Conservation (phyloP, 64 coral and sea anemone species). For the Orbicella faveolata region DNA sequence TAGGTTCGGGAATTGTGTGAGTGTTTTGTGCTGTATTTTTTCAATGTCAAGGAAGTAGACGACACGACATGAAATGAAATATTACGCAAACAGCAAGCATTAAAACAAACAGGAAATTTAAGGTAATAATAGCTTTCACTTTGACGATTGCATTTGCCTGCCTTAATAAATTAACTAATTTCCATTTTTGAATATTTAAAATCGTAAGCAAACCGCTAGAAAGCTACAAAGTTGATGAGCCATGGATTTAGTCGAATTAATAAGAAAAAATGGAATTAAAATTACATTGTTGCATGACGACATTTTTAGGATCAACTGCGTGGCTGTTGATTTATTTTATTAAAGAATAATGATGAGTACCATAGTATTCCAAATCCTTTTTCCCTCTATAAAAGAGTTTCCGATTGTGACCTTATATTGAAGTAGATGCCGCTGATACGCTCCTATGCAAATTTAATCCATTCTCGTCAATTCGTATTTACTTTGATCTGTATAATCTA, state of each 20-base stretch:
- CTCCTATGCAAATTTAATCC: constrained; percentile 11
- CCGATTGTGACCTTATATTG: background rate
- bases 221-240: background rate
- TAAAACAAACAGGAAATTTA: background rate
- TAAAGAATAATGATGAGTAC: background rate
- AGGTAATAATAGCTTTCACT: background rate
- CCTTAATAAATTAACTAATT: background rate
- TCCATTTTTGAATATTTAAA: background rate
- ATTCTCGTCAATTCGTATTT: background rate
- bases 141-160: background rate
- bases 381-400: background rate
- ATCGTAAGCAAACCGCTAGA: background rate
- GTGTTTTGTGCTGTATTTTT: no score
- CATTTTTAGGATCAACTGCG: background rate
- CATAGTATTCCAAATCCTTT: background rate
- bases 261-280: background rate
- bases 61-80: background rate
- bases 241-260: background rate
- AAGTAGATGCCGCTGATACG: background rate
- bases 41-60: background rate
- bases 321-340: background rate
- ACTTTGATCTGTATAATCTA: background rate
- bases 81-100: background rate
- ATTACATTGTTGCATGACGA: background rate
- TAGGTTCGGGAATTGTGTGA: no score